Base-by-base conservation (phyloP, 2,113 vertebrate genomes). In the Hemichromis elongatus region DNA sequence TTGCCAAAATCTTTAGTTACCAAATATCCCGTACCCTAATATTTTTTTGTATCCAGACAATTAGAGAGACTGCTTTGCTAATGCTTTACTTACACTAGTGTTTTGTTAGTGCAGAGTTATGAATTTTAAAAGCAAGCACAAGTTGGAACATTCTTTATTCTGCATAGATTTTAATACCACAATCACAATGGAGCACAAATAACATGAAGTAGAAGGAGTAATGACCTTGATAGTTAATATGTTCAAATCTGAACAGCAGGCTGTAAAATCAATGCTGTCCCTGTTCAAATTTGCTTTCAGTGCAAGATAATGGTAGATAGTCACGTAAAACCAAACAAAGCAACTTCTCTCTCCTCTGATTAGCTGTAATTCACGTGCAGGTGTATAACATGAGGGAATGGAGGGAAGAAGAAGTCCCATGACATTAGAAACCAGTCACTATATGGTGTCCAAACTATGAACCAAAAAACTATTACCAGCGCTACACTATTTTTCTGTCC, bases 341-440 rank as follows among this genome's bases (percentile, higher is more conserved):
- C 30, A 28, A 35, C 70, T 80, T 55, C 35, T 50, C 19, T 7
- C 37, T 1, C 53, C 87, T 93, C 88, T 54, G n/a, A 83, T 94
- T 88, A 91, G 85, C 53, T 18, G 21, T 33, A 24, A 50, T 84
- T 92, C 79, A 78, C n/a, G 63, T 30, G 14, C n/a, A 42, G 9
- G 21, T 77, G 33, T 50, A 45, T 7, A 86, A 42, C 30, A 35
- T 14, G 40, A 35, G 12, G 61, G 50, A 84, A 84, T 79, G 45
- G 56, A 53, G 52, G 6, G 37, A 56, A 85, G 19, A 86, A 81
- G 83, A 30, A 84, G 59, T 37, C 9, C 9, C 40, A 33, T 79
- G 93, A 90, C 94, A 95, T 54, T 75, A 54, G 50, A 94, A 75
- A 92, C 91, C 82, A 35, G 35, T 80, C 56, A 78, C 86, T 78